Base-by-base conservation (phyloP, 2,888 invertebrate genomes). In the Lepetodrilus schrolli region DNA sequence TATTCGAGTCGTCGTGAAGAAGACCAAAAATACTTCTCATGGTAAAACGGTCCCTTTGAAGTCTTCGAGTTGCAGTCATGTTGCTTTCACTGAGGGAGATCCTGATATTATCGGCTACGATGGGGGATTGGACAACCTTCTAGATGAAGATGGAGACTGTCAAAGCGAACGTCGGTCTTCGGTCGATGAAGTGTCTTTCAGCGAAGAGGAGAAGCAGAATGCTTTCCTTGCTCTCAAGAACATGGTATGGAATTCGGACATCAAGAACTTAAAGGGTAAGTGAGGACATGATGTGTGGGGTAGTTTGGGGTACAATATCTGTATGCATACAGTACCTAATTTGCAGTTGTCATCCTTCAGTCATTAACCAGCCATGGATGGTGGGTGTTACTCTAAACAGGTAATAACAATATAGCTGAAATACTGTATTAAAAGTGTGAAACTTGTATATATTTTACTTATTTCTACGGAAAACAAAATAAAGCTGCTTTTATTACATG, bases 131-230 rank as follows among this genome's bases (percentile, higher is more conserved):
- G 85, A 83, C 71, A 86, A 85, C 75, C 65, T 83, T 20, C 75
- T 79, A 70, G 76, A 79, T 23, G 83, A 84, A 50, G 74, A 79
- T 26, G 78, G 81, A 5, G 82, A 82, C 21, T 75, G 74, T 47
- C 76, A 73, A 17, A 36, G 68, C 10, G 72, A 76, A 20, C 66
- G 68, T 66, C 70, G 74, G 1, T 68, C 68, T 0, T 75, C 70
- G 4, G 82, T 81, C 43, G 82, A 83, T 17, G 76, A 69, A 20
- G 70, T 84, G 5, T 77, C 81, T 2, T 80, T 87, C 37, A 84
- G 85, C 2, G 84, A 86, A 34, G 84, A 84, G 70, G 87, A 87
- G 49, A 85, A 85, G 58, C 83, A 85, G 30, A 85, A 86, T 81
- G 85, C 86, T 8, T 72, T 87, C 23, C 79, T 84, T 43, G 81